These are phyloP conservation scores for Arbacia lixula DNA, from an alignment of 53 echinoderm and acorn worm genomes.

Conservation along the genomic window DNA sequence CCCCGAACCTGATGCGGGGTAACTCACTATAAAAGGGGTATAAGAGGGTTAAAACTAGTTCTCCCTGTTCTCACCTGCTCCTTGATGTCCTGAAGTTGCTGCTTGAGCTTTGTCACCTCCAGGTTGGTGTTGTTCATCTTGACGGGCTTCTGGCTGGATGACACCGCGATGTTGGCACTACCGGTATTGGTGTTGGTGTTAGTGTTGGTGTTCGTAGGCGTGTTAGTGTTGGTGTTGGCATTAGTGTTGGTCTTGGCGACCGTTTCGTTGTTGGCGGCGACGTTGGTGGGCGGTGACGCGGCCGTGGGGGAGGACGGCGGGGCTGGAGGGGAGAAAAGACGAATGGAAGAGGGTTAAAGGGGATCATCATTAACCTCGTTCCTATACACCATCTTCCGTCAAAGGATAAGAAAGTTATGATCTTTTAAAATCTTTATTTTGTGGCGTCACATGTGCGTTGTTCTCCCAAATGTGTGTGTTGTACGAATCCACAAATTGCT, in stretches of 20 bases:
- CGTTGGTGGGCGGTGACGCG: slow-evolving; percentile 1
- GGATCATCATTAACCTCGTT: too few relatives aligned
- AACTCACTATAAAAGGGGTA: too few relatives aligned
- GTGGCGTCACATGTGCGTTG: too few relatives aligned
- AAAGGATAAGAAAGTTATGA: too few relatives aligned
- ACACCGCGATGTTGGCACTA: slow-evolving; percentile 52
- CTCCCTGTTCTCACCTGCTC: slow-evolving; percentile 98
- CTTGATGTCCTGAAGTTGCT: slow-evolving; percentile 94
- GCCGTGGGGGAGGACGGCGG: slow-evolving; percentile 28
- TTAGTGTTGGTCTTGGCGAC: too few relatives aligned
- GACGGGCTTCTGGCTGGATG: slow-evolving; percentile 69
- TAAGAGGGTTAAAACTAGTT: too few relatives aligned
- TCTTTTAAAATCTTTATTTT: too few relatives aligned
- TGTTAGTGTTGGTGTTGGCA: slow-evolving; percentile 29
- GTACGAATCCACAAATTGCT: too few relatives aligned
- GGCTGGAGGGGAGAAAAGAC: slow-evolving; percentile 2
- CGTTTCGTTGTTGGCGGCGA: not conserved
- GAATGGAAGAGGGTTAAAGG: too few relatives aligned
- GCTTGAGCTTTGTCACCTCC: slow-evolving; percentile 85
- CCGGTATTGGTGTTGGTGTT: not conserved
- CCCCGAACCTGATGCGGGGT: too few relatives aligned
- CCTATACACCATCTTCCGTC: too few relatives aligned
- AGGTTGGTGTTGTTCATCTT: slow-evolving; percentile 94
- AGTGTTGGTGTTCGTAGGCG: slow-evolving; percentile 13
- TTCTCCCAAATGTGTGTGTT: too few relatives aligned